A percentile compares a stretch with the other conserved stretches of the same genome.
Evolutionary conservation across 2,797 vertebrate genomes (phyloP).

Genomic region (Streptopelia turtur): DNA sequence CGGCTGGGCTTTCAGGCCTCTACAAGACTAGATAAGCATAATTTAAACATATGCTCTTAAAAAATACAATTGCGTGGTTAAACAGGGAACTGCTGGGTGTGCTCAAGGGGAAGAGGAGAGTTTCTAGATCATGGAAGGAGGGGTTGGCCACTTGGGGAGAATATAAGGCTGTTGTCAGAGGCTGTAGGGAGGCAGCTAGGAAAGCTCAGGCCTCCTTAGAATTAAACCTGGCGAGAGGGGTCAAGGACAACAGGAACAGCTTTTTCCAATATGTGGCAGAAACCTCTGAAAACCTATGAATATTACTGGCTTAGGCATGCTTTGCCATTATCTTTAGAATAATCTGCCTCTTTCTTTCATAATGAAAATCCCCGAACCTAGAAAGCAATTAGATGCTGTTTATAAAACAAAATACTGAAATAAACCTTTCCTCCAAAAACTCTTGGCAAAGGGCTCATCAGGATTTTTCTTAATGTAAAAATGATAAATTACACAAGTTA

Average conservation of each 20-base stretch:
- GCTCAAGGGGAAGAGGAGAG: no score
- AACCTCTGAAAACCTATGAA: neutral
- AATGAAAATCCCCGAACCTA: neutral
- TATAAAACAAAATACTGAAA: conserved; percentile 20
- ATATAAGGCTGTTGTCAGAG: no score
- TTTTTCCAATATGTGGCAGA: no score
- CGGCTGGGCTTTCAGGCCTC: neutral
- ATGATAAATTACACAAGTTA: neutral
- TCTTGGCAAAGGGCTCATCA: conserved; percentile 24
- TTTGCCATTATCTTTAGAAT: neutral
- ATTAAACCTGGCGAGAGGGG: no score
- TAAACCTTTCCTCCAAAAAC: neutral
- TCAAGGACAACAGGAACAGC: no score
- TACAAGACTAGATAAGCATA: neutral
- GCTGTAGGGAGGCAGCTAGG: no score
- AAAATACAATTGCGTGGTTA: neutral
- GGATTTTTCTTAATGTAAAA: conserved; percentile 16
- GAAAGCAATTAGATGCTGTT: conserved; percentile 31
- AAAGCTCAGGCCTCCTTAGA: no score
- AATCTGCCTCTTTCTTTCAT: neutral
- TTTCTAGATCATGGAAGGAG: no score
- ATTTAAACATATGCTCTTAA: neutral
- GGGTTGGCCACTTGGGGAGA: no score
- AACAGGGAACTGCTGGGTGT: no score
- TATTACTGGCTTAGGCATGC: neutral